These are phyloP conservation scores for Nematostella vectensis DNA, from an alignment of 92 coral and sea anemone genomes.

Conservation along the genomic window DNA sequence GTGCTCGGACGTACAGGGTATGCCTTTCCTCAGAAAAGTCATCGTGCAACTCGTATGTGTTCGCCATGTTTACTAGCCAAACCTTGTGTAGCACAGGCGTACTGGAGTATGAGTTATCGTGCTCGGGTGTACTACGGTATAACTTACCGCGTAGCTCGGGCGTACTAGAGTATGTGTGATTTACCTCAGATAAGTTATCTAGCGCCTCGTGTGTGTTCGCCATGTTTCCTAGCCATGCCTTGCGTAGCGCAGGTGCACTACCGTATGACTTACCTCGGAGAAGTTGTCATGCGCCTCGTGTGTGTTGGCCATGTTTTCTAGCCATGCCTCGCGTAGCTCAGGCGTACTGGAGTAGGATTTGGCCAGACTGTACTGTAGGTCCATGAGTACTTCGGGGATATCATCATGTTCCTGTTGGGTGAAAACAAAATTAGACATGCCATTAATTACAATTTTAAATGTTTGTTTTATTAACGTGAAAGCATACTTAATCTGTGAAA, in stretches of 20 bases:
- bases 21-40: constrained; percentile 96
- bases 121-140: no score
- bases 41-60: constrained; percentile 67
- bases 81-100: constrained; percentile 87
- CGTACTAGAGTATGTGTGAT: no score
- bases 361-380: constrained; percentile 96
- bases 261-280: constrained; percentile 98
- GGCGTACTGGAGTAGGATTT: constrained; percentile 98
- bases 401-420: constrained; percentile 76
- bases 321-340: constrained; percentile 93
- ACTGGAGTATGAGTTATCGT: constrained; percentile 95
- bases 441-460: no score
- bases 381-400: constrained; percentile 85
- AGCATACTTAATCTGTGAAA: no score
- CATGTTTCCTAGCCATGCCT: constrained; percentile 97
- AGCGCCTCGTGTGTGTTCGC: constrained; percentile 85
- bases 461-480: no score
- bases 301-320: constrained; percentile 92
- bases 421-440: background rate
- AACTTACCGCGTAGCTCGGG: no score
- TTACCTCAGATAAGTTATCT: constrained; percentile 91
- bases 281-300: constrained; percentile 82
- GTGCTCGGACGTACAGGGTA: no score
- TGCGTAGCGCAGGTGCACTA: constrained; percentile 85
- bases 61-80: constrained; percentile 97